These are phyloP conservation scores for Netelia inedita DNA, from an alignment of 2,888 invertebrate genomes.

Conservation along the genomic window DNA sequence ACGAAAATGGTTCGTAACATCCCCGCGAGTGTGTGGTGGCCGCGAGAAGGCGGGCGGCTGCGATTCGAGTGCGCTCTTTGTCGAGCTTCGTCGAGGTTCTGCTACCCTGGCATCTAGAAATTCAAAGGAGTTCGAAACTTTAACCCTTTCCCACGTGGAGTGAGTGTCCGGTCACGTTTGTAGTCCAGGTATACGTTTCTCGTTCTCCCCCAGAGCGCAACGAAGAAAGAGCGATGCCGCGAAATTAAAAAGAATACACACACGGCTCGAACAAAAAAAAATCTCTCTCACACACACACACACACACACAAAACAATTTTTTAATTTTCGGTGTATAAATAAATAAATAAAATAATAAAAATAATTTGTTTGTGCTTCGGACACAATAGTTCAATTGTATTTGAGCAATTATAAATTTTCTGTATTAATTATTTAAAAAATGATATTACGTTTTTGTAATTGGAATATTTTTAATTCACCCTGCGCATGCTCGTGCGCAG, in stretches of 20 bases:
- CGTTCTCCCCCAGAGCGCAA: not conserved
- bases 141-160: constrained; percentile 73
- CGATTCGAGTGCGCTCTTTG: constrained; percentile 13
- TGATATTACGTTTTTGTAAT: not conserved
- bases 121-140: constrained; percentile 79
- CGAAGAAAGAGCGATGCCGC: not conserved
- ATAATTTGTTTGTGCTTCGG: too few relatives aligned
- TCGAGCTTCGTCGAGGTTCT: constrained; percentile 70
- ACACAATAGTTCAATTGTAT: too few relatives aligned
- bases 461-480: not conserved
- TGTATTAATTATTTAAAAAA: not conserved
- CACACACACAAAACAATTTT: not conserved
- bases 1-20: constrained; percentile 26
- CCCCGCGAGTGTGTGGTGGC: constrained; percentile 31
- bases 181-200: not conserved
- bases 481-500: not conserved
- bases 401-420: not conserved
- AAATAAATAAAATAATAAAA: not conserved
- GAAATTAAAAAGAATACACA: not conserved
- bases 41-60: constrained; percentile 18
- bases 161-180: constrained; percentile 45
- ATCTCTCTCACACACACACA: too few relatives aligned
- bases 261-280: not conserved
- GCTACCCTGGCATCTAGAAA: constrained; percentile 78
- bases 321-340: not conserved